Percentiles rank a stretch among this genome's conserved stretches.
Conservation (phyloP, 2,113 vertebrate species). For the Arothron firmamentum region DNA sequence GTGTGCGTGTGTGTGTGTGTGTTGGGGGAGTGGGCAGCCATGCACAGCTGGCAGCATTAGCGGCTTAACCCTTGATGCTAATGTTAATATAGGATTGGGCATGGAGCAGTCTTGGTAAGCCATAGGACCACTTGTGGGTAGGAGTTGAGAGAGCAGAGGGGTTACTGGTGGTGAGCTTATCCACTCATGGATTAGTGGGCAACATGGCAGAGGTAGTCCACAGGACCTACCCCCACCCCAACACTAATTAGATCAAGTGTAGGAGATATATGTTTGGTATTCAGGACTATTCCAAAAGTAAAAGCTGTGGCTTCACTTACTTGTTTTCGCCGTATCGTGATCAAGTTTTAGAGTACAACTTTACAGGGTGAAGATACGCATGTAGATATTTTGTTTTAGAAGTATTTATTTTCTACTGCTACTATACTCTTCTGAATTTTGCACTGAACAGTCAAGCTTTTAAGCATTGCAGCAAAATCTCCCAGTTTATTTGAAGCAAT, state of each 20-base stretch:
- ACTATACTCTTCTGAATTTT: neutral
- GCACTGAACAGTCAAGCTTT: constrained; percentile 12
- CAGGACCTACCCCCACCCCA: neutral
- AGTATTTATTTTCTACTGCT: neutral
- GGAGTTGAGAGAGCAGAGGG: constrained; percentile 21
- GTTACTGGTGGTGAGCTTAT: constrained; percentile 24
- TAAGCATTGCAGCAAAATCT: constrained; percentile 24
- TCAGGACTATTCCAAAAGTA: constrained; percentile 7
- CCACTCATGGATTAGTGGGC: constrained; percentile 47
- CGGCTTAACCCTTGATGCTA: constrained; percentile 63
- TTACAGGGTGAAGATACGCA: no score
- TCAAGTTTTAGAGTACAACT: no score
- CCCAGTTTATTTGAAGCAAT: constrained; percentile 50
- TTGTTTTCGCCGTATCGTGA: neutral
- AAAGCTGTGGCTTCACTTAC: neutral
- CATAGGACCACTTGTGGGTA: constrained; percentile 38
- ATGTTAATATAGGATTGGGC: constrained; percentile 59
- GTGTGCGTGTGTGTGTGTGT: constrained; percentile 17
- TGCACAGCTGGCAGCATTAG: constrained; percentile 70
- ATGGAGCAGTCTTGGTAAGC: constrained; percentile 49
- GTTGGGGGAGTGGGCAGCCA: constrained; percentile 14
- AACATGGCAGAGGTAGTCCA: constrained; percentile 25
- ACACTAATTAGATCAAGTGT: constrained; percentile 39
- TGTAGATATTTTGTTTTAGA: neutral
- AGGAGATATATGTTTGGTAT: constrained; percentile 10